Base-by-base conservation (phyloP, 2,113 vertebrate species). In the Thoracochromis brauschi region DNA sequence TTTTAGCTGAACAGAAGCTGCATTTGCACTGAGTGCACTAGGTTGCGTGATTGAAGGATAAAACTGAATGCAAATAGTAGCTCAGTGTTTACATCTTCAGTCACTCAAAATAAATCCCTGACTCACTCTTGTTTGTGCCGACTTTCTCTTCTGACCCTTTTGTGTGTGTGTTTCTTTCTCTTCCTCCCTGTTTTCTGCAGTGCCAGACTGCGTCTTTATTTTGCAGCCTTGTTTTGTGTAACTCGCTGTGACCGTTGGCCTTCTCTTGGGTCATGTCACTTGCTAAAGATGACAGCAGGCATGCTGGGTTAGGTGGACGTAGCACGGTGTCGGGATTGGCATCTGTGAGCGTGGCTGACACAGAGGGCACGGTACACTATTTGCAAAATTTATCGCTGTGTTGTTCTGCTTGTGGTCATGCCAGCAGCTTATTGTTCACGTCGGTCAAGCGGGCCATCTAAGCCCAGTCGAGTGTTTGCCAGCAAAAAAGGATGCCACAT, bases 61-160 rank as follows among this genome's bases (percentile, higher is more conserved):
- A 79, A 58, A 53, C 21, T 21, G 31, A 29, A 53, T 54, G 35
- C 14, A 68, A 83, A 87, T 31, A 65, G 51, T 10, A 31, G 82
- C 65, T 87, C n/a, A 8, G 11, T 75, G 12, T 85, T 85, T 51
- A 47, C 42, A 63, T 80, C 51, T 55, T 47, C 38, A 83, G 55
- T 90, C 55, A 81, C 45, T 84, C 51, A 73, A 73, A 90, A 85
- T 85, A 87, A 84, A 84, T 88, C 35, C 29, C 75, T 63, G 81
- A 84, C 38, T 86, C 82, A 63, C 49, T 82, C 53, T 42, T 75
- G 84, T 38, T 63, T 19, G 9, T 71, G 57, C 38, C 33, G 42
- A 89, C 55, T 68, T 31, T 85, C 51, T 82, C 55, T 53, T 75
- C 85, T 87, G 65, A 65, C 73, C 78, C 33, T 73, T 87, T 68